These are phyloP conservation scores for Oxytorus armatus DNA, from an alignment of 2,888 invertebrate species.

Conservation along the genomic window DNA sequence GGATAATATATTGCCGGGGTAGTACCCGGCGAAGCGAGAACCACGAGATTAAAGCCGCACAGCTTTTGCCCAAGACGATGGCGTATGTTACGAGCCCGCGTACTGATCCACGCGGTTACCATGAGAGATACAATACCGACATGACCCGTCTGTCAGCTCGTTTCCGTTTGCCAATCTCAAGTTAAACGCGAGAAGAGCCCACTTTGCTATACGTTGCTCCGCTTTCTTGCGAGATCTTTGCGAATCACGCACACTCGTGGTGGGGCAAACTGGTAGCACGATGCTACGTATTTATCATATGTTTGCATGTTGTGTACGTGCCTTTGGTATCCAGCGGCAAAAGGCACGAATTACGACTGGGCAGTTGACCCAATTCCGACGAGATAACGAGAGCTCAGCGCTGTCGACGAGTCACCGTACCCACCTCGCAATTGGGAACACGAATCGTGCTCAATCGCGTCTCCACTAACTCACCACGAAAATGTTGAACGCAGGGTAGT, in stretches of 20 bases:
- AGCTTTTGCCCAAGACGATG: constrained; percentile 49
- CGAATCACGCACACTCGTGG: constrained; percentile 53
- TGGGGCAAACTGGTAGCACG: constrained; percentile 8
- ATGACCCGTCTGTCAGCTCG: constrained; percentile 67
- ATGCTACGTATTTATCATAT: not conserved
- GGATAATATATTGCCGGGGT: constrained; percentile 68
- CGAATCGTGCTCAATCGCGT: not conserved
- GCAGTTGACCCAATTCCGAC: constrained; percentile 63
- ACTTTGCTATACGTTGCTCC: constrained; percentile 49
- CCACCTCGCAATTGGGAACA: constrained; percentile 19
- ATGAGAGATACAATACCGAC: constrained; percentile 8
- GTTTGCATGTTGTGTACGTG: not conserved
- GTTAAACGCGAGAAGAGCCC: constrained; percentile 8
- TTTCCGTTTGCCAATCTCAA: constrained; percentile 70
- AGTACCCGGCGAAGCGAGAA: constrained; percentile 69
- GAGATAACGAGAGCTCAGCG: constrained; percentile 43
- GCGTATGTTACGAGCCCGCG: not conserved
- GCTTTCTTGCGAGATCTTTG: constrained; percentile 64
- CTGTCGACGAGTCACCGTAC: constrained; percentile 14
- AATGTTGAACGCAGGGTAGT: not conserved
- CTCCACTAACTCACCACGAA: not conserved
- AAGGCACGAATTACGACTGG: constrained; percentile 58
- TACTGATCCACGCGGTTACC: constrained; percentile 64
- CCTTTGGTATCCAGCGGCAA: constrained; percentile 19
- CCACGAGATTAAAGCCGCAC: constrained; percentile 71